Evolutionary conservation across 2,797 vertebrate genomes (phyloP), one percentile per base, ranked within the genome.

Genomic region (Epinephelus coioides): DNA sequence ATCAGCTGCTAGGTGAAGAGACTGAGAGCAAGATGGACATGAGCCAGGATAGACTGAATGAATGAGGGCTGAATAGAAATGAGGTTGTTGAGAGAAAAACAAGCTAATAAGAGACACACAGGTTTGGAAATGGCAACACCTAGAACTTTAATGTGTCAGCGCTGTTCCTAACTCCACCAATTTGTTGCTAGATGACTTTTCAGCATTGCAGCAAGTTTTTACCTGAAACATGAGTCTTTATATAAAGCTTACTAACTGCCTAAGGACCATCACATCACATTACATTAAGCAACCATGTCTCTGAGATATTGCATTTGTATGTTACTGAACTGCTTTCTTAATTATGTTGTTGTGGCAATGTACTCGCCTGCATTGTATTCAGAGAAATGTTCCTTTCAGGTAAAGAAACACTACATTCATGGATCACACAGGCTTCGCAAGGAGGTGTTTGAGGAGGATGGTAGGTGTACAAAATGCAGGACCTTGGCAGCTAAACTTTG

Each of bases 1-100:
- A 90, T 92, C 90, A 94, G 92, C 91, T 94, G 93, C 78, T 82
- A 76, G 69, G 74, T 90, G 87, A 78, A 70, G 74, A 82, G 60
- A 72, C 80, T 70, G 69, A 81, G 79, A 17, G 40, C 50, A 47
- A 76, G 73, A 85, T 92, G 92, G 88, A 87, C 54, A 53, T 1
- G 56, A 82, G 91, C 92, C 92, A 92, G 80, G 68, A 72, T 6
- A 62, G 68, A 68, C 49, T 40, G 69, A 78, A 46, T 40, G 69
- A 78, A 40, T 23, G 65, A 69, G 54, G 27, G 40, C 57, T 53
- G n/a, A 66, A 86, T 74, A 51, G 55, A 57, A 77, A 84, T 47
- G 1, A 71, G 65, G 54, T 59, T 67, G 60, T 61, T 18, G 5
- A 71, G 75, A 51, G 61, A 69, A 49, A 75, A 88, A 86, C 72